A percentile compares a stretch with the other conserved stretches of the same genome.
phyloP scores from a whole-genome alignment of 2,113 vertebrate genomes.

The Apodemus speciosus region DNA sequence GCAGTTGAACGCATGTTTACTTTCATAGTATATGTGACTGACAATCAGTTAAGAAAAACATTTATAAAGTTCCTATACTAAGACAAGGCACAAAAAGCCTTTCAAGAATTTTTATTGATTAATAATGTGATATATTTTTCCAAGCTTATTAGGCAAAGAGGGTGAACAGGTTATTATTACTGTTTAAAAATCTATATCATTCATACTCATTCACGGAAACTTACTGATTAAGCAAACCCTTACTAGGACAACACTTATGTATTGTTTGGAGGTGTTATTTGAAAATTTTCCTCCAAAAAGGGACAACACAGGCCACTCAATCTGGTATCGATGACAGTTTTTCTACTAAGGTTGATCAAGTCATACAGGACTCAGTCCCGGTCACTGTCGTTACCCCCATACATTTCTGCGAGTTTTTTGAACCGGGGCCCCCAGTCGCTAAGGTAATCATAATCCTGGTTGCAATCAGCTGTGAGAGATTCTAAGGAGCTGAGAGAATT shows the following conservation, averaged over 20 bases:
- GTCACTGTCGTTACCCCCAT: slow-evolving; percentile 88
- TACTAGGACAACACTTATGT: slow-evolving; percentile 86
- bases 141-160: slow-evolving; percentile 80
- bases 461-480: slow-evolving; percentile 84
- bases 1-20: slow-evolving; percentile 68
- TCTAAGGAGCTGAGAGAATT: slow-evolving; percentile 89
- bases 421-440: slow-evolving; percentile 89
- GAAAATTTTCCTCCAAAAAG: slow-evolving; percentile 52
- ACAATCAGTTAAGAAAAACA: slow-evolving; percentile 80
- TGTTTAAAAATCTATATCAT: slow-evolving; percentile 69
- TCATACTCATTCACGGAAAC: slow-evolving; percentile 82
- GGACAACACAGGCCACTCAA: slow-evolving; percentile 80
- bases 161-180: slow-evolving; percentile 71
- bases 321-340: slow-evolving; percentile 77
- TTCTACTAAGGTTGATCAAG: slow-evolving; percentile 69
- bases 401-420: slow-evolving; percentile 89
- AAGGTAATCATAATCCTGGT: slow-evolving; percentile 88
- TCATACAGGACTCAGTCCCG: slow-evolving; percentile 78
- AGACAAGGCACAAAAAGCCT: slow-evolving; percentile 89
- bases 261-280: slow-evolving; percentile 74
- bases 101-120: slow-evolving; percentile 76
- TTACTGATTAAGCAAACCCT: slow-evolving; percentile 83
- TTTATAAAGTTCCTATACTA: slow-evolving; percentile 74
- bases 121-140: slow-evolving; percentile 72
- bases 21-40: slow-evolving; percentile 81